Evolutionary conservation across 2,797 vertebrate genomes (phyloP), one percentile per base, ranked within the genome.

Genomic region (Xerus rutilus): DNA sequence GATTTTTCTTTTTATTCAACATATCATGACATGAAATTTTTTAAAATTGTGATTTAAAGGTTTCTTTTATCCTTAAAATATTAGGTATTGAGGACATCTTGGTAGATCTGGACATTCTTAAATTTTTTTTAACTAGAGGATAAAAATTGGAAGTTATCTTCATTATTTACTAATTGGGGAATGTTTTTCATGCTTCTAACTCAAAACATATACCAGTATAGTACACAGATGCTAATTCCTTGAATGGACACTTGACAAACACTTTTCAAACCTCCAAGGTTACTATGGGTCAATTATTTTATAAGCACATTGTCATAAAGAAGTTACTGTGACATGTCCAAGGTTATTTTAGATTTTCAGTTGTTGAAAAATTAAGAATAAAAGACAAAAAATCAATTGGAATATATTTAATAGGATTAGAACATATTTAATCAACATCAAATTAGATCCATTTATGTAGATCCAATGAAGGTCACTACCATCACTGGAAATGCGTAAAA

Each of bases 261-360:
- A 76, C 69, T 94, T 94, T 96, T 82, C 57, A 90, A 73, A 13
- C 43, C 45, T 96, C 47, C 79, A 39, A 74, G 4, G 14, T 89
- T 94, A 91, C 13, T 72, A 8, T 59, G 30, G 74, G 23, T 23
- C 65, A 72, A 54, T 84, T 81, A 83, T 77, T 35, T 92, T 79
- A 78, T 7, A 78, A 77, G 65, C 30, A 84, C 0, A 6, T 88
- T 77, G 65, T 91, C 45, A 87, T 73, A 90, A 85, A 96, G 81
- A 92, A 88, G 76, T 92, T 59, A 86, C 45, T 83, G 25, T 89
- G n/a, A 54, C 1, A 32, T 54, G 17, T 85, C 64, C 73, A 89
- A 81, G 54, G 23, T 45, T 76, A 79, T 70, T 89, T 95, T 57
- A 92, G 15, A 77, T 82, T 90, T 94, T 85, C 43, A 83, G 43